Evolutionary conservation across 2,888 invertebrate genomes (phyloP), one percentile per base, ranked within the genome.

Genomic region (Epinotia ramella): DNA sequence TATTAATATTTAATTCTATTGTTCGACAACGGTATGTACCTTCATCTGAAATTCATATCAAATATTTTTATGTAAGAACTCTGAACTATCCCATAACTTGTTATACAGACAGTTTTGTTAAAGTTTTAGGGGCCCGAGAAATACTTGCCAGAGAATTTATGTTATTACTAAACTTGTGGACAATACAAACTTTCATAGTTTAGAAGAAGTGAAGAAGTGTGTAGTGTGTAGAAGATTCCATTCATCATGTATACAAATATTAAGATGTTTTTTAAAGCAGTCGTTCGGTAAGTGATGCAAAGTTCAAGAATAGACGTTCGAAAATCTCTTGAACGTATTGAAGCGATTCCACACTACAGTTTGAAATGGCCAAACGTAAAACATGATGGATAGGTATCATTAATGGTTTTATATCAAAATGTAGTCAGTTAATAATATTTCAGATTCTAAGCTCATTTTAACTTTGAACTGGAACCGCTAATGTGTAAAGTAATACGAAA

Each of bases 1-100:
- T 67, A 72, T 76, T 72, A 76, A 76, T 76, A 76, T 76, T 76
- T 76, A 76, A 76, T 76, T 72, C 72, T 72, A 67, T 76, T 76
- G 76, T 76, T 72, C 76, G 67, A 67, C 75, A 72, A 67, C 63
- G 76, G 76, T 67, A 67, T 67, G 66, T 63, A 56, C 53, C 76
- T 66, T 76, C 66, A 76, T 76, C 56, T 66, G 72, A 67, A 72
- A 72, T 76, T 75, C 75, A 75, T 75, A 71, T 75, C 71, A 66
- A 66, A 66, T 75, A 60, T 66, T 75, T 72, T 76, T 67, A 67
- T 72, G 71, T 66, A 75, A 75, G 66, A 71, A 76, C 71, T 70
- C 70, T 70, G 65, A 71, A 70, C 75, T 75, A 56, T 66, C 70
- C 65, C 65, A 56, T 75, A 75, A 75, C 65, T 75, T 66, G 65